A percentile compares a stretch with the other conserved stretches of the same genome.
These are phyloP conservation scores for Ditula angustiorana DNA, from an alignment of 2,888 invertebrate genomes.

Conservation along the genomic window DNA sequence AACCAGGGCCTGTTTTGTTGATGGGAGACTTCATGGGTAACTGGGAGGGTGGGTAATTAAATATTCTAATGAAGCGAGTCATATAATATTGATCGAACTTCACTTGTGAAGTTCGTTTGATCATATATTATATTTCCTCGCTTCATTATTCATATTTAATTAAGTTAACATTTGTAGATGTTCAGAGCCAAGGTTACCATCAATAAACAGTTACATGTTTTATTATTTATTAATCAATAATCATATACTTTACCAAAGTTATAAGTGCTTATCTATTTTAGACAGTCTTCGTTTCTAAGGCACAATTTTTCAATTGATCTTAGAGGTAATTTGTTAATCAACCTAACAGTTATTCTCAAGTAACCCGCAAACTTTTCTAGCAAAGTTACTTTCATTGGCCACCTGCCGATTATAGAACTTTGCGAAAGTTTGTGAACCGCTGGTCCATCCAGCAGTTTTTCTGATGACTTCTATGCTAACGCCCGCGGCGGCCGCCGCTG, in stretches of 20 bases:
- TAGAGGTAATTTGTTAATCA: no score
- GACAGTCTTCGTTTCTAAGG: no score
- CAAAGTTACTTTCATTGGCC: background rate
- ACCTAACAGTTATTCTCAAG: no score
- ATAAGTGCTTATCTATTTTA: background rate
- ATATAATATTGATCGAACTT: no score
- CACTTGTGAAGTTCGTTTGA: constrained; percentile 28
- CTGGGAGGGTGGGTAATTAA: no score
- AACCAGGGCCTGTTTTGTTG: no score
- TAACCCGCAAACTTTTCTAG: constrained; percentile 8
- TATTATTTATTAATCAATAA: background rate
- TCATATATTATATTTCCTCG: constrained; percentile 31
- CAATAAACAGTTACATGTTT: background rate
- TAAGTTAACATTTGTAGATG: background rate
- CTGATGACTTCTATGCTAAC: constrained; percentile 31
- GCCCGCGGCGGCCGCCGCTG: constrained; percentile 16
- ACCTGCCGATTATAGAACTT: constrained; percentile 31
- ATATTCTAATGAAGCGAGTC: constrained; percentile 25
- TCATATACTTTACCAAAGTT: no score
- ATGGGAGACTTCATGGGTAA: no score
- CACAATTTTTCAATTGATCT: no score
- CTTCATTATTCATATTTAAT: constrained; percentile 21
- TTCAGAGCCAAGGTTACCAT: background rate
- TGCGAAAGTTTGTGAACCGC: constrained; percentile 25
- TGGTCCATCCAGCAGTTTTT: constrained; percentile 37